phyloP scores from a whole-genome alignment of 2,113 vertebrate genomes.

The Nannobrachium achirus region DNA sequence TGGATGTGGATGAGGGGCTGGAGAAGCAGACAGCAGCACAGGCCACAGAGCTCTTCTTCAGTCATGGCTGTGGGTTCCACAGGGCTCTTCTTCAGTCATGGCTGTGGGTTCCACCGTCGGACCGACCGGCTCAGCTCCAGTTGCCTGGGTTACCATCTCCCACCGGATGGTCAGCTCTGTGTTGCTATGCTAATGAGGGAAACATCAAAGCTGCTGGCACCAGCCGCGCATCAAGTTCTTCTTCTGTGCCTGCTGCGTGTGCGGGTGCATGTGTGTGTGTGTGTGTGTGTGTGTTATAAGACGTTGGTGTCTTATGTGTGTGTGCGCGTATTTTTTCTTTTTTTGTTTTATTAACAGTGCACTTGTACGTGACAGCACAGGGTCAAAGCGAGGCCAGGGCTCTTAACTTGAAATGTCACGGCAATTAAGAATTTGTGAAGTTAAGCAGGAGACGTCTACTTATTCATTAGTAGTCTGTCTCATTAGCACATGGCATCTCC shows the following conservation, averaged over 20 bases:
- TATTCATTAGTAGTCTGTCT: slow-evolving; percentile 28
- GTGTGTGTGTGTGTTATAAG: not conserved
- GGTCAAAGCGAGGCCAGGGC: slow-evolving; percentile 44
- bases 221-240: slow-evolving; percentile 9
- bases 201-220: slow-evolving; percentile 51
- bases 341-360: slow-evolving; percentile 32
- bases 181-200: slow-evolving; percentile 74
- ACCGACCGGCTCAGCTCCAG: slow-evolving; percentile 50
- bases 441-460: slow-evolving; percentile 41
- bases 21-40: not conserved
- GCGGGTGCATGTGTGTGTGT: not conserved
- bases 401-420: slow-evolving; percentile 60
- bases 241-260: not conserved
- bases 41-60: not conserved
- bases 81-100: slow-evolving; percentile 25
- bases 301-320: not conserved
- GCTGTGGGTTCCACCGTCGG: slow-evolving; percentile 50
- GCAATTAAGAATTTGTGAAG: slow-evolving; percentile 62
- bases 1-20: not conserved
- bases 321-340: not conserved
- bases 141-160: slow-evolving; percentile 72
- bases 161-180: slow-evolving; percentile 63
- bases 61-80: not conserved
- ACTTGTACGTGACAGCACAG: slow-evolving; percentile 8
- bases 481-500: slow-evolving; percentile 48